Evolutionary conservation across 92 coral and sea anemone genomes (phyloP), one percentile per base, ranked within the genome.

Genomic region (Actinostola sp.): DNA sequence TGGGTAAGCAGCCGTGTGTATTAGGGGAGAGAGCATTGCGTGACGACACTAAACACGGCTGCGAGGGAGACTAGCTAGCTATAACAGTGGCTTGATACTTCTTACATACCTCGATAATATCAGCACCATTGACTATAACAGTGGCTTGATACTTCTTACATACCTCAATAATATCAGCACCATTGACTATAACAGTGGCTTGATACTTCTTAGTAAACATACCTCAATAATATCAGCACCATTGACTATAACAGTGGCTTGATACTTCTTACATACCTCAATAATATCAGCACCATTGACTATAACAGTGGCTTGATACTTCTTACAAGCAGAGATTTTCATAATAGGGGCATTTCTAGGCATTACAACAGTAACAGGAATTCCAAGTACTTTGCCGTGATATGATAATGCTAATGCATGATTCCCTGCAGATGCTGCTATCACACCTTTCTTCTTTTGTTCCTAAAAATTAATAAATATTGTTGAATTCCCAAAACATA

Each of bases 331-430:
- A 15, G 97, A 82, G 23, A 79, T 81, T 72, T 92, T 92, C 85
- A 85, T 87, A 3, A 92, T 89, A 35, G 97, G 97, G 14, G 97
- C 97, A 71, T 92, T 92, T 33, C 66, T 73, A 2, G 97, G 97
- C 97, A 92, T 92, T 27, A 92, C 91, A 31, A 92, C 97, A 46
- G 97, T 92, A 16, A 92, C 97, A 51, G 94, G 97, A 21, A 92
- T 79, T 19, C 86, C 83, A 39, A 92, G 88, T 28, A 84, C 84
- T 16, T 67, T 81, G 19, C 97, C 97, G 48, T 92, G 97, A 63
- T 89, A 92, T 4, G 97, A 87, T 50, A 92, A 63, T 24, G 97
- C 97, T 26, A 92, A 30, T 59, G 97, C 94, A 57, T 92, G 97
- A 84, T 92, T 92, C 28, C 97, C 94, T 5, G 97, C 94, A 0